phyloP scores from a whole-genome alignment of 2,113 vertebrate species.

The Tautogolabrus adspersus region DNA sequence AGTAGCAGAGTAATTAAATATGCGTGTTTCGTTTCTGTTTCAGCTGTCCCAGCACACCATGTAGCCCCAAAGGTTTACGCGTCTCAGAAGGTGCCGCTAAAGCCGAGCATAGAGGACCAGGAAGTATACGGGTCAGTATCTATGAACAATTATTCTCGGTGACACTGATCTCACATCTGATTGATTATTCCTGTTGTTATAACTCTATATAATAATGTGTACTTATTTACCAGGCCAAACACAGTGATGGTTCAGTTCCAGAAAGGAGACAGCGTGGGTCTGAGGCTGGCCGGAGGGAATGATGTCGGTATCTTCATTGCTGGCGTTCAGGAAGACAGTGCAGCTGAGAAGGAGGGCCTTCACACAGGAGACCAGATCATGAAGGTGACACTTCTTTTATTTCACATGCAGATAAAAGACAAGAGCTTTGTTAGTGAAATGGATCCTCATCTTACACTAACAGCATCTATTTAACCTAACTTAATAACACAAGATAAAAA shows the following conservation, averaged over 20 bases:
- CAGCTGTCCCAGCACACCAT: slow-evolving; percentile 36
- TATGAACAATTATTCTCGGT: background rate
- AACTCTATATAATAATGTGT: background rate
- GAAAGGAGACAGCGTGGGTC: slow-evolving; percentile 95
- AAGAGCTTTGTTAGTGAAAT: background rate
- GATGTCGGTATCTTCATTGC: slow-evolving; percentile 98
- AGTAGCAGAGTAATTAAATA: background rate
- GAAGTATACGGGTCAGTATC: slow-evolving; percentile 91
- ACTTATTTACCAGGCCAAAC: slow-evolving; percentile 81
- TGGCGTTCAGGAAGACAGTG: slow-evolving; percentile 95
- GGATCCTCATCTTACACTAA: background rate
- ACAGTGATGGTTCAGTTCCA: slow-evolving; percentile 95
- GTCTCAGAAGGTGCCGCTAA: slow-evolving; percentile 84
- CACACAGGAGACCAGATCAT: slow-evolving; percentile 94
- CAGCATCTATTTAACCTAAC: background rate
- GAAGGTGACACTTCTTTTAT: slow-evolving; percentile 84
- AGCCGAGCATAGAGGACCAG: slow-evolving; percentile 91
- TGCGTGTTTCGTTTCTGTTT: slow-evolving; percentile 1
- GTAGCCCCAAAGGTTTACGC: slow-evolving; percentile 72
- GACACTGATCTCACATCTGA: background rate
- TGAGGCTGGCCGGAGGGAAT: slow-evolving; percentile 95
- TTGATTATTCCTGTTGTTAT: background rate
- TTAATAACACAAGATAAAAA: background rate
- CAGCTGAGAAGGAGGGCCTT: slow-evolving; percentile 93
- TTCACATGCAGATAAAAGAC: background rate